Evolutionary conservation across 2,888 invertebrate genomes (phyloP), one percentile per base, ranked within the genome.

Genomic region (Erebia ligea): DNA sequence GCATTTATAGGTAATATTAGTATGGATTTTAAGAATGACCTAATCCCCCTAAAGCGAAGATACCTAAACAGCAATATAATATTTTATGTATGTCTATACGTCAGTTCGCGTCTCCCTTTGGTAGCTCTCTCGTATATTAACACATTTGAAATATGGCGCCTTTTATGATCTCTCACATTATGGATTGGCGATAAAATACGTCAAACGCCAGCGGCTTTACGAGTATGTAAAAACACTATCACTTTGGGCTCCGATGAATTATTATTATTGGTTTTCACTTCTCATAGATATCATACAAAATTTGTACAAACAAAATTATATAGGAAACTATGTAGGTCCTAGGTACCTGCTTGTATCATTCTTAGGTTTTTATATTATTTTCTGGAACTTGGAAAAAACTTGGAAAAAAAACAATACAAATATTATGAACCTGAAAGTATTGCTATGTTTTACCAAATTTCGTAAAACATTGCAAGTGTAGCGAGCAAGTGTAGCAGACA

Each of bases 151-250:
- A 89, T 89, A 90, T 82, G 84, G 76, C 84, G 70, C 75, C 77
- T 83, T 90, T 90, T 91, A 91, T 85, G 82, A 81, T 81, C 84
- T 85, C 82, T 81, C 87, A 85, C 82, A 78, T 87, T 90, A 90
- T 90, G 90, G 90, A 90, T 90, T 89, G 89, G 79, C 78, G 77
- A 84, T 89, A 88, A 90, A 90, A 88, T 83, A 81, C 82, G 84
- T 82, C 83, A 81, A 79, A 69, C 69, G 74, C 52, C 21, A 11
- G 40, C 45, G 34, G 59, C 61, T 67, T 67, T 67, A 67, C 45
- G 67, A 21, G 19, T 50, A 52, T 61, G 52, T 10, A 67, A 52
- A 61, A 67, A 61, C 50, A 52, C 67, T 61, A 59, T 67, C 64
- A 64, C 50, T 64, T 64, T 52, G 17, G 52, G 52, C 11, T 34